Evolutionary conservation across 1,140 invertebrate genomes (phyloP), one percentile per base, ranked within the genome.

Genomic region (Anoplolepis gracilipes): DNA sequence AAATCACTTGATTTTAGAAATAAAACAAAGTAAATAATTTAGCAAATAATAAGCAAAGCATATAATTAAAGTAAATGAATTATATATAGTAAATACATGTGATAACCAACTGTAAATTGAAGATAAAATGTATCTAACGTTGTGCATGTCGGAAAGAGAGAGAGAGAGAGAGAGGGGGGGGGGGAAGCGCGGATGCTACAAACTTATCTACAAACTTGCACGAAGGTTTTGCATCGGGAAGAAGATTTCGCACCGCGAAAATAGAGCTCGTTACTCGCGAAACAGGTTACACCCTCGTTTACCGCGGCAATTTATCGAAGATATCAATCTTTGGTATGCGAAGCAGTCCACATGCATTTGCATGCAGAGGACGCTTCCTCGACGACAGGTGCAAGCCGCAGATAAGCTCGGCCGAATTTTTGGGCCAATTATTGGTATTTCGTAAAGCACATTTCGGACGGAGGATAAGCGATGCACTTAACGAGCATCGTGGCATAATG

Each of bases 361-460:
- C 91, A 93, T 92, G 91, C 88, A 62, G 49, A 85, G 67, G 73
- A 76, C 84, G 89, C 85, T 86, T 87, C 87, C 62, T 61, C 59
- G 70, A 28, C 85, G 92, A 92, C 93, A 94, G 93, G 92, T 94
- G 92, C 88, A 49, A 78, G 19, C 76, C 67, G 55, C 84, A 87
- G 91, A 93, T 93, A 93, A 92, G 87, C 87, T 53, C 87, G 67
- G 53, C 39, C 87, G 85, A 88, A 92, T 91, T 92, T 93, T 92
- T 91, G 87, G 86, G 91, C 91, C 93, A 93, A 94, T 93, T 94
- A 93, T 94, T 92, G 92, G 91, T 88, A 92, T 93, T 93, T 93
- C 88, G 86, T 72, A 84, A 90, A 91, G 88, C 61, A 49, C 46
- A 79, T 89, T 81, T 89, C 73, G 72, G 84, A 77, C 85, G n/a